These are phyloP conservation scores for Tetramorium simillimum DNA, from an alignment of 1,140 invertebrate genomes.

Conservation along the genomic window DNA sequence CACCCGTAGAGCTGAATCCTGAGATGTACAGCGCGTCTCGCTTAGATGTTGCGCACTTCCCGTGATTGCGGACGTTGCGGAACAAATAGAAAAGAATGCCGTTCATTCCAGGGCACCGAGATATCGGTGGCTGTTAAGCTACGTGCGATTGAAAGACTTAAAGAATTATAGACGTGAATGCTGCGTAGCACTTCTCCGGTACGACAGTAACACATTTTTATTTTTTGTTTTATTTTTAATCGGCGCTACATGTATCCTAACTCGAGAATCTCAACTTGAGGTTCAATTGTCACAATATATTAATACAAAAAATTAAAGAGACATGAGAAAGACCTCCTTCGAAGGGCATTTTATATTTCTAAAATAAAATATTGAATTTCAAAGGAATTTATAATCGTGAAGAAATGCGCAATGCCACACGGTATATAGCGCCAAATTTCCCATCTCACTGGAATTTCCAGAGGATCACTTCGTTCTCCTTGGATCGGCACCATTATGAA, in stretches of 20 bases:
- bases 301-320: not conserved
- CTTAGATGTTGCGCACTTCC: not conserved
- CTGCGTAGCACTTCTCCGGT: not conserved
- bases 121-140: not conserved
- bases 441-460: constrained; percentile 59
- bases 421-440: not conserved
- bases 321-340: too few relatives aligned
- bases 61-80: not conserved
- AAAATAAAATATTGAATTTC: not conserved
- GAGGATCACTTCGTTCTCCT: constrained; percentile 20
- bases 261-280: not conserved
- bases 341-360: not conserved
- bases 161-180: not conserved
- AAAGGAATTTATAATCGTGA: constrained; percentile 10
- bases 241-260: not conserved
- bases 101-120: not conserved
- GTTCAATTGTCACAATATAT: not conserved
- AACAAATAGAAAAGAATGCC: constrained; percentile 26
- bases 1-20: constrained; percentile 36
- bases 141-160: not conserved
- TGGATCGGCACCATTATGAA: constrained; percentile 45
- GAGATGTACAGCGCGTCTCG: constrained; percentile 6
- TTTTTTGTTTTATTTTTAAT: not conserved
- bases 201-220: not conserved
- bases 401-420: not conserved